phyloP scores from a whole-genome alignment of 2,113 vertebrate genomes.

The Chascanopsetta lugubris region DNA sequence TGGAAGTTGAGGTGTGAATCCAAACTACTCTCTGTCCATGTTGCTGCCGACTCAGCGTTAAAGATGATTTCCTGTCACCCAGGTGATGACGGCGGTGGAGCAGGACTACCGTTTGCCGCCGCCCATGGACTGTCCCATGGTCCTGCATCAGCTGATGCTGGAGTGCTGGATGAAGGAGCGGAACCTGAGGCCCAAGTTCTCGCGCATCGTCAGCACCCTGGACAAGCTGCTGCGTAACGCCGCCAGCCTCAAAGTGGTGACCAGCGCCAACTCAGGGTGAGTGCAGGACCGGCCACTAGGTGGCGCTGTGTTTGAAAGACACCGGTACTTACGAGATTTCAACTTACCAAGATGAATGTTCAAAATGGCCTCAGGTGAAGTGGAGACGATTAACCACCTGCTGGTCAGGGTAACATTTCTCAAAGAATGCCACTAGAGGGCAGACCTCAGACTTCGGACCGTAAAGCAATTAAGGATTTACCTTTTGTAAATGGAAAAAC shows the following conservation, averaged over 20 bases:
- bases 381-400: too few species aligned
- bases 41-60: not conserved
- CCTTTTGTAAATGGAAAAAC: too few species aligned
- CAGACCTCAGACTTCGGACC: too few species aligned
- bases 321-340: fast-evolving
- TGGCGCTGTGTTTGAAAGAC: not conserved
- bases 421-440: too few species aligned
- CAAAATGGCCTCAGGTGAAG: too few species aligned
- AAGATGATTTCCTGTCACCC: slow-evolving; percentile 11
- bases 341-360: not conserved
- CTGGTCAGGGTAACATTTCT: too few species aligned
- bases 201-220: slow-evolving; percentile 95
- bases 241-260: slow-evolving; percentile 95
- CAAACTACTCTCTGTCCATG: too few species aligned
- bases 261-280: slow-evolving; percentile 94
- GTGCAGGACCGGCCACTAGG: slow-evolving; percentile 33
- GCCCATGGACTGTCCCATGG: slow-evolving; percentile 98
- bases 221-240: slow-evolving; percentile 98
- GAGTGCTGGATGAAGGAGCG: slow-evolving; percentile 99
- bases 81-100: slow-evolving; percentile 99
- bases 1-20: too few species aligned
- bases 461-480: too few species aligned
- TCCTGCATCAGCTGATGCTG: slow-evolving; percentile 97
- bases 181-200: slow-evolving; percentile 96
- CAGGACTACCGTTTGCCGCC: slow-evolving; percentile 97